phyloP scores from a whole-genome alignment of 2,888 invertebrate species.

The Spicauda simplicius region DNA sequence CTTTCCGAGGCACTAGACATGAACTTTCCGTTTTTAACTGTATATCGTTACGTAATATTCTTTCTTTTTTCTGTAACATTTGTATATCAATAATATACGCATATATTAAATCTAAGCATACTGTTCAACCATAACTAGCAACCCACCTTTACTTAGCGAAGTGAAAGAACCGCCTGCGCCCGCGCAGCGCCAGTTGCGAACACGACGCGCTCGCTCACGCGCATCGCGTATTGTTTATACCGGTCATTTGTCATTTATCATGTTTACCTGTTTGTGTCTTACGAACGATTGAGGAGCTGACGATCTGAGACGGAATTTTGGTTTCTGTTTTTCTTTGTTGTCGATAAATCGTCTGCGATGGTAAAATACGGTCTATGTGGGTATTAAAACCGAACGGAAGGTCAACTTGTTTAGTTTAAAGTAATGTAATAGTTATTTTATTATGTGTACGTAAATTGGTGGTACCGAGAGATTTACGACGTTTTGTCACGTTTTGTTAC shows the following conservation, averaged over 20 bases:
- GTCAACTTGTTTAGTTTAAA: background rate
- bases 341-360: background rate
- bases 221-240: constrained; percentile 47
- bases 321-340: too few species aligned
- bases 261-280: constrained; percentile 13
- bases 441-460: background rate
- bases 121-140: constrained; percentile 16
- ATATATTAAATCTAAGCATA: constrained; percentile 7
- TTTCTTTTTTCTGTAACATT: too few species aligned
- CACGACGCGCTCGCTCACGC: constrained; percentile 67
- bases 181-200: constrained; percentile 64
- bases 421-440: background rate
- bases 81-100: background rate
- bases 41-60: background rate
- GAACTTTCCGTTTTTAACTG: background rate
- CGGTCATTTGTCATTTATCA: constrained; percentile 31
- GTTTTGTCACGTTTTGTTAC: background rate
- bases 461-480: background rate
- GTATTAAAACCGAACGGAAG: background rate
- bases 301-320: background rate
- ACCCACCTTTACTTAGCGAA: constrained; percentile 45
- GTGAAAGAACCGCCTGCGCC: constrained; percentile 71
- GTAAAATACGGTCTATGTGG: background rate
- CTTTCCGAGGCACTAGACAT: too few species aligned
- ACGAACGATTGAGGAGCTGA: constrained; percentile 12